Evolutionary conservation across 2,888 invertebrate genomes (phyloP).

Genomic region (Tholera decimalis): DNA sequence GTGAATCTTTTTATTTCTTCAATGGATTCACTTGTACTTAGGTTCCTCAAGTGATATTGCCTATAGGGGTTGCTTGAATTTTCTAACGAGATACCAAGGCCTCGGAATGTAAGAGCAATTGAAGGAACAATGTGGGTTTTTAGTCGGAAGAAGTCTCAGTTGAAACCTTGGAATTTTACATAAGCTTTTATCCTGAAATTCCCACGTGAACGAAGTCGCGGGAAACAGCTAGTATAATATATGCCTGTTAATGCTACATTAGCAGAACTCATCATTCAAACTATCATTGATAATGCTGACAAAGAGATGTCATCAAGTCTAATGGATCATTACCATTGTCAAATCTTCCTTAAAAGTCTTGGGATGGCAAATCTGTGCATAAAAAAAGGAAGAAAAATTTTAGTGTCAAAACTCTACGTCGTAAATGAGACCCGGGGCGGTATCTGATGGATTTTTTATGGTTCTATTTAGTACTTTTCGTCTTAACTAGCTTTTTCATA

Average conservation of each 20-base stretch:
- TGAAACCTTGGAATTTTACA: too few species aligned
- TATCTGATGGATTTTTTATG: slow-evolving; percentile 59
- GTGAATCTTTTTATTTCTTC: too few species aligned
- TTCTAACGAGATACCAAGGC: too few species aligned
- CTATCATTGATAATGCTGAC: slow-evolving; percentile 40
- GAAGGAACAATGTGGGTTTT: too few species aligned
- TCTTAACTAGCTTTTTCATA: slow-evolving; percentile 44
- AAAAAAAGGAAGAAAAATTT: slow-evolving; percentile 54
- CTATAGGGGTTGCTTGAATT: too few species aligned
- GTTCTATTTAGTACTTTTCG: slow-evolving; percentile 52
- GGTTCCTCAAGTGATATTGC: too few species aligned
- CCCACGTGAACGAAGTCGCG: too few species aligned
- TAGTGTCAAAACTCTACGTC: slow-evolving; percentile 58
- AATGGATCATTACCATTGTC: slow-evolving; percentile 61
- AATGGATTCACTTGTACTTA: too few species aligned
- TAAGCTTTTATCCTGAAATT: too few species aligned
- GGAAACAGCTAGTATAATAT: background rate
- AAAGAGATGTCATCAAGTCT: slow-evolving; percentile 55
- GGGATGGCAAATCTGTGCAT: slow-evolving; percentile 45
- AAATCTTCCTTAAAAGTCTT: slow-evolving; percentile 56
- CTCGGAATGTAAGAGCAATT: too few species aligned
- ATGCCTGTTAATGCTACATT: background rate
- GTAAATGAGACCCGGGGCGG: slow-evolving; percentile 53
- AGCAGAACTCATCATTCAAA: slow-evolving; percentile 18
- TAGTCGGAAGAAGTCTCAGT: too few species aligned